Percentiles rank a stretch among this genome's conserved stretches.
Conservation (phyloP, 1,140 invertebrate species). For the Acromyrmex echinatior region DNA sequence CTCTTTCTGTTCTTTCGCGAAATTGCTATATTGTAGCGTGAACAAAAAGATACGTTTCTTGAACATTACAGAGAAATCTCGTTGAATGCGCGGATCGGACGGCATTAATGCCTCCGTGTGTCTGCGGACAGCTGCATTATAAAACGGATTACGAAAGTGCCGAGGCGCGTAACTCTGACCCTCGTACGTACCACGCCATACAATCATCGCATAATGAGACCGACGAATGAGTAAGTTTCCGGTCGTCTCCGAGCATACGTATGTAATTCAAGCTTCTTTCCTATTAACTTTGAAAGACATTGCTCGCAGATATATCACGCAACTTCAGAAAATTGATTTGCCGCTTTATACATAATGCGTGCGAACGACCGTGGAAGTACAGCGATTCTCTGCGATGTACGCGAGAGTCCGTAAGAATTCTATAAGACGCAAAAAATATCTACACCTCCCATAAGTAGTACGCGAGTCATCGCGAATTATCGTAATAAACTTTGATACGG, state of each 20-base stretch:
- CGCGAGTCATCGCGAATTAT: not conserved
- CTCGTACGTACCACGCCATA: constrained; percentile 53
- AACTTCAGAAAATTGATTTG: constrained; percentile 54
- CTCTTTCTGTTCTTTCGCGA: not conserved
- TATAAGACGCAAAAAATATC: constrained; percentile 1
- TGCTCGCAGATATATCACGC: constrained; percentile 47
- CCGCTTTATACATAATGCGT: constrained; percentile 39
- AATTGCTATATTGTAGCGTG: not conserved
- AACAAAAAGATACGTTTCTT: constrained; percentile 6
- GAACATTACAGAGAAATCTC: constrained; percentile 9
- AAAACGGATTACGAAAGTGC: constrained; percentile 69
- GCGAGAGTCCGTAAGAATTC: not conserved
- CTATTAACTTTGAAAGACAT: constrained; percentile 39
- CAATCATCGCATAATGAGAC: constrained; percentile 62
- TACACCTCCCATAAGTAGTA: constrained; percentile 6
- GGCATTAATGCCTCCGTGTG: constrained; percentile 5
- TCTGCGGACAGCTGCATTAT: constrained; percentile 44
- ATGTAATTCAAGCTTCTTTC: constrained; percentile 53
- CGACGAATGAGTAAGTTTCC: constrained; percentile 68
- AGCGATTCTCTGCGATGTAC: not conserved
- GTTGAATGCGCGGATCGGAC: constrained; percentile 4
- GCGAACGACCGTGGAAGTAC: constrained; percentile 37
- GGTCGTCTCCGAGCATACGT: constrained; percentile 56
- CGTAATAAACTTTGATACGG: not conserved
- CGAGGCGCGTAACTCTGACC: constrained; percentile 65